Conservation (phyloP, 2,113 vertebrate genomes). For the Catagonus wagneri region DNA sequence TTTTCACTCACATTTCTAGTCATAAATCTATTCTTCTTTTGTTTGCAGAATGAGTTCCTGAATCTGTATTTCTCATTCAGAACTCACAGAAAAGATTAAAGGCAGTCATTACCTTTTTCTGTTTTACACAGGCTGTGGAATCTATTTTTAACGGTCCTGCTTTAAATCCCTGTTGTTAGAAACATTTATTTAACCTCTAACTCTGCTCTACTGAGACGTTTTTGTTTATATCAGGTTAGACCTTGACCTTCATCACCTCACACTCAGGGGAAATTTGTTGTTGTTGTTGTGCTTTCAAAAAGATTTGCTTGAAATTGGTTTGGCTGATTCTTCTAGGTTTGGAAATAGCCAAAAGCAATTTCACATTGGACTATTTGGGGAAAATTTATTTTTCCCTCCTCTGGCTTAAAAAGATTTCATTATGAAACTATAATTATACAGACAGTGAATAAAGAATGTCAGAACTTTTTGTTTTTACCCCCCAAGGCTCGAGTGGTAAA, state of each 20-base stretch:
- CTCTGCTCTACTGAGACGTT: conserved; percentile 51
- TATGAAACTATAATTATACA: conserved; percentile 71
- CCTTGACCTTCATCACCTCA: conserved; percentile 69
- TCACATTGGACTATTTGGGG: conserved; percentile 71
- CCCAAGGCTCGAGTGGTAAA: background rate
- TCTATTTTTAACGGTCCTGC: conserved; percentile 38
- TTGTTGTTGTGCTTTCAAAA: conserved; percentile 70
- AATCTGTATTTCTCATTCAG: conserved; percentile 51
- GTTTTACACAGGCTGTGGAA: background rate
- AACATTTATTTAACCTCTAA: conserved; percentile 76
- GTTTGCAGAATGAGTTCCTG: background rate
- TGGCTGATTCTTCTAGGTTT: conserved; percentile 71
- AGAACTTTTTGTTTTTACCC: background rate
- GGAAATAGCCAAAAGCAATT: conserved; percentile 76
- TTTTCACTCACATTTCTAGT: background rate
- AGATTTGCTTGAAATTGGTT: conserved; percentile 79
- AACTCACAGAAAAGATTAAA: conserved; percentile 62
- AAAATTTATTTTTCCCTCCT: conserved; percentile 61
- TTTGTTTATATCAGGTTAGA: conserved; percentile 75
- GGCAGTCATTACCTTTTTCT: background rate
- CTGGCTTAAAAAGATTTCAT: conserved; percentile 61
- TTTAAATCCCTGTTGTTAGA: conserved; percentile 56
- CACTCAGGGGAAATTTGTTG: conserved; percentile 66
- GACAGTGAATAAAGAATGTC: conserved; percentile 53
- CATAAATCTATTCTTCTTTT: conserved; percentile 37